These are phyloP conservation scores for Gavialis gangeticus DNA, from an alignment of 2,113 vertebrate species.

Conservation along the genomic window DNA sequence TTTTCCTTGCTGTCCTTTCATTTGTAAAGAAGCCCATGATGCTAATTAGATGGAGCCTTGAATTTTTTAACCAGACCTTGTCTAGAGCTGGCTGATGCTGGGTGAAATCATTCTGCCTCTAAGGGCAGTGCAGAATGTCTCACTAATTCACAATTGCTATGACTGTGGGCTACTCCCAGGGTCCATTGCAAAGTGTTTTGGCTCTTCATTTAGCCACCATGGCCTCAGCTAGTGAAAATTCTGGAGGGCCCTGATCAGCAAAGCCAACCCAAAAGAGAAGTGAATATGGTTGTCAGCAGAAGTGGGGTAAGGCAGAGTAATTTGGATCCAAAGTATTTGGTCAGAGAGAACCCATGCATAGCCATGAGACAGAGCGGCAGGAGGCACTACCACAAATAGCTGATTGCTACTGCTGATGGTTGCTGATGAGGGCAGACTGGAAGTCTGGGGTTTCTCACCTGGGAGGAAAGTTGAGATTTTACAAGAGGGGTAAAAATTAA, in stretches of 20 bases:
- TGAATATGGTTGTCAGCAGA: not conserved
- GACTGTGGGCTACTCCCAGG: not conserved
- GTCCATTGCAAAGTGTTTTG: not conserved
- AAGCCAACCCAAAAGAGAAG: not conserved
- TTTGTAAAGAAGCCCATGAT: not conserved
- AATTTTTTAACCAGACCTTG: not conserved
- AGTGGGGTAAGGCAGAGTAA: not conserved
- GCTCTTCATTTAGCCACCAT: not conserved
- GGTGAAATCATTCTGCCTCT: not conserved
- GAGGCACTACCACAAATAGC: not conserved
- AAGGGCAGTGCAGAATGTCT: not conserved
- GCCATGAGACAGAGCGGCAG: not conserved
- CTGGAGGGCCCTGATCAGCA: not conserved
- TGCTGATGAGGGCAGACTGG: not conserved
- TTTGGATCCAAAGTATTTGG: not conserved
- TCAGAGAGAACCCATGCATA: not conserved
- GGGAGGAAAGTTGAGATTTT: constrained; percentile 23
- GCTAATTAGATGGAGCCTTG: not conserved
- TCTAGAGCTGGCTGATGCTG: not conserved
- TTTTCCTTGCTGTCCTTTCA: accelerated
- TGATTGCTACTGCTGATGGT: not conserved
- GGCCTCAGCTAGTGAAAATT: accelerated
- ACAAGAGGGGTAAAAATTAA: not conserved
- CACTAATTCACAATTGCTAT: not conserved
- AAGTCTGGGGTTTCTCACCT: not conserved